Conservation (phyloP, 2,113 vertebrate species). For the Pachypanchax playfairii region DNA sequence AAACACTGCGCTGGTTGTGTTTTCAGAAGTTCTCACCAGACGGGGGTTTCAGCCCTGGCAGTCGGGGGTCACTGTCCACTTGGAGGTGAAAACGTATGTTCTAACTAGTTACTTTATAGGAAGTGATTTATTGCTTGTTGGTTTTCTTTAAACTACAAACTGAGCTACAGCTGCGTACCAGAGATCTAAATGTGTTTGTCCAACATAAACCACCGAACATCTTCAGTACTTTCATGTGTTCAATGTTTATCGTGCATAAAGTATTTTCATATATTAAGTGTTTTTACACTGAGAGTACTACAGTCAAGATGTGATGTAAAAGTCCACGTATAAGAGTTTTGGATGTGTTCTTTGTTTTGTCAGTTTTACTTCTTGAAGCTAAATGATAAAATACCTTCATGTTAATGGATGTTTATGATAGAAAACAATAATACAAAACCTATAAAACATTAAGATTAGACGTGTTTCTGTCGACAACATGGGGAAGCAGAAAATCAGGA, state of each 20-base stretch:
- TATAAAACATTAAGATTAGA: too few relatives aligned
- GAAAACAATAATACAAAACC: too few relatives aligned
- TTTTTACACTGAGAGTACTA: too few relatives aligned
- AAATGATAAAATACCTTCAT: too few relatives aligned
- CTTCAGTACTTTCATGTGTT: not conserved
- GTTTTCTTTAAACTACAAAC: slow-evolving; percentile 62
- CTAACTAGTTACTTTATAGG: slow-evolving; percentile 56
- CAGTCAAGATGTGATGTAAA: too few relatives aligned
- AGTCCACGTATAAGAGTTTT: too few relatives aligned
- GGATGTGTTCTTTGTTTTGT: too few relatives aligned
- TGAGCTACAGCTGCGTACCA: slow-evolving; percentile 38
- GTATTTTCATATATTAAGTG: not conserved
- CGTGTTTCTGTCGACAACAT: too few relatives aligned
- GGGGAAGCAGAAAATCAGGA: too few relatives aligned
- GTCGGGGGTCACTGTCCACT: slow-evolving; percentile 38
- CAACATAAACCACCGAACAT: not conserved
- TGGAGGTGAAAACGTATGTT: slow-evolving; percentile 52
- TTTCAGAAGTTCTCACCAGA: slow-evolving; percentile 53
- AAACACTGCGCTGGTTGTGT: slow-evolving; percentile 44
- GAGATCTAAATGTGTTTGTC: slow-evolving; percentile 32
- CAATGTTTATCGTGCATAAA: not conserved
- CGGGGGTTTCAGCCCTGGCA: slow-evolving; percentile 34
- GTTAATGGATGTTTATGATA: too few relatives aligned
- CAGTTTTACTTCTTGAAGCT: not conserved
- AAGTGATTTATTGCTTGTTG: slow-evolving; percentile 57